Base-by-base conservation (phyloP, 2,888 invertebrate species). In the Acleris cristana region DNA sequence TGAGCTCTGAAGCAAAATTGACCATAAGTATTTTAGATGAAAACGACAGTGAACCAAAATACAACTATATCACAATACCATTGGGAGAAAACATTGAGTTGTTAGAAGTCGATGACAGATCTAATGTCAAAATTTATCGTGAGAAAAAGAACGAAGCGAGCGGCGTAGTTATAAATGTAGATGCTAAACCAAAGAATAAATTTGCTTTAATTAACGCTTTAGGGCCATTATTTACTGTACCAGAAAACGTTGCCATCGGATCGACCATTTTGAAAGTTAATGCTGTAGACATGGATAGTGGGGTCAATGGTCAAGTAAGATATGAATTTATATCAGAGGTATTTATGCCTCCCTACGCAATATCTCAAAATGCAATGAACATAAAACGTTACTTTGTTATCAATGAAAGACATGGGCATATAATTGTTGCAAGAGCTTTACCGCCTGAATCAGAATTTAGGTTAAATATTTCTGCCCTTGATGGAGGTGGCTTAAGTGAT, bases 21-120 rank as follows among this genome's bases (percentile, higher is more conserved):
- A 95, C 94, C 1, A 95, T 98, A 54, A 92, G 89, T 0, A 88
- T 98, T 26, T 93, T 95, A 5, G 98, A 98, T 81, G 95, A 95
- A 78, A 98, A 98, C 79, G 98, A 98, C 80, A 97, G 97, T 82
- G 80, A 94, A 16, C 97, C 97, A 0, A 90, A 91, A 60, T 96
- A 96, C 75, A 94, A 94, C 64, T 95, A 96, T 78, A 95, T 97
- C 74, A 92, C 95, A 0, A 94, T 97, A 48, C 94, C 95, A 5
- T 93, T 95, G 60, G 95, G 95, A 64, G 95, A 95, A 73, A 95
- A 94, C 10, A 89, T 96, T 23, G 94, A 95, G 68, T 93, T 96
- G 40, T 79, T 95, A 2, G 95, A 96, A 78, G 92, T 94, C 19
- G 94, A 95, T 66, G 94, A 94, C 53, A 89, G 90, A 75, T 93